Base-by-base conservation (phyloP, 2,888 invertebrate genomes). In the Leptinotarsa rubiginosa region DNA sequence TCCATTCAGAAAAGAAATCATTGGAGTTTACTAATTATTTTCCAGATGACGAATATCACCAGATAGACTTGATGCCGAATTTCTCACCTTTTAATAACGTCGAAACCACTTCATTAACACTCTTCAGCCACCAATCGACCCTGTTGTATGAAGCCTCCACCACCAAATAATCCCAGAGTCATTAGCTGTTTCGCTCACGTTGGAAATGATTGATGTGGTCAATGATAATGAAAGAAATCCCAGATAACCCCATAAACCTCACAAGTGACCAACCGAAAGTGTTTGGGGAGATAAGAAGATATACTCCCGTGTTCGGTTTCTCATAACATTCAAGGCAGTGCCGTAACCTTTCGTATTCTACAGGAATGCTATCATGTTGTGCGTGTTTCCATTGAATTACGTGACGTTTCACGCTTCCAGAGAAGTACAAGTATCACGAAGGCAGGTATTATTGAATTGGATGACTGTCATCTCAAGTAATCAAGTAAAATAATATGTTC, bases 221-320 rank as follows among this genome's bases (percentile, higher is more conserved):
- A 69, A 66, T 69, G 68, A 73, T 73, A 73, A 73, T 65, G 59
- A 73, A 68, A 56, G 59, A 52, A 68, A 54, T 67, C 54, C 59
- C 52, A 68, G 69, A 73, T 69, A 68, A 68, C 54, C 41, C 69
- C 47, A 47, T 20, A 50, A 73, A 68, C 65, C 64, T 73, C 72
- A 54, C n/a, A 52, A 64, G 52, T 64, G 47, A 65, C 52, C 72
- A 73, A 54, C 65, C 69, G 69, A 22, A 66, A 59, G 25, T 69
- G 69, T 73, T 69, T 69, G 3, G 47, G 25, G 52, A 41, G 72
- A 25, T 68, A 64, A 67, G 56, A 52, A 31, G 56, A 72, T 64
- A 52, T 70, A 64, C 69, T 69, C 72, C 25, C 62, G 52, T 69
- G 49, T 68, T 47, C 54, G 68, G 50, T 69, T 31, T 13, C 52